A percentile compares a stretch with the other conserved stretches of the same genome.
Conservation (phyloP, 2,888 invertebrate genomes). For the Daptonema setosum region DNA sequence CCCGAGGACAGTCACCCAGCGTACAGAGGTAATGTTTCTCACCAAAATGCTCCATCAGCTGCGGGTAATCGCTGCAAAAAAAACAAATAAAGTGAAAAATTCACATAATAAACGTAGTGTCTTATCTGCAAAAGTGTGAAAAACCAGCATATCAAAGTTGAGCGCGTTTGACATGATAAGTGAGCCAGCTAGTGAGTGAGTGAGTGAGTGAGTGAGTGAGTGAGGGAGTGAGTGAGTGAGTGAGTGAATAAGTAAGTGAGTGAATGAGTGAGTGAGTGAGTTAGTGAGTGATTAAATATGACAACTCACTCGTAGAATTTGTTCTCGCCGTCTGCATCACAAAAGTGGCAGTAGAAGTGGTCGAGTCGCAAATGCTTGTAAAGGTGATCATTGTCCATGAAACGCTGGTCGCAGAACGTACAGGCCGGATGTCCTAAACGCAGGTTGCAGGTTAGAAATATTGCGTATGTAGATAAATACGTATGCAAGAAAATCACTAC, state of each 20-base stretch:
- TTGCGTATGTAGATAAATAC: no score
- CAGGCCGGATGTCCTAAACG: conserved; percentile 58
- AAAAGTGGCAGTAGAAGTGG: conserved; percentile 87
- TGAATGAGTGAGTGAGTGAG: no score
- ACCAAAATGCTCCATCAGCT: conserved; percentile 63
- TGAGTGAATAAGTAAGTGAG: no score
- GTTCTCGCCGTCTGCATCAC: conserved; percentile 73
- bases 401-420: conserved; percentile 76
- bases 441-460: no score
- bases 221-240: no score
- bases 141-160: background rate
- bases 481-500: no score
- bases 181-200: no score
- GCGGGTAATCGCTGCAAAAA: conserved; percentile 45
- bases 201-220: background rate
- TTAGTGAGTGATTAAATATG: no score
- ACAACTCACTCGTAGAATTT: conserved; percentile 47
- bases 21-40: conserved; percentile 73
- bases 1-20: conserved; percentile 61
- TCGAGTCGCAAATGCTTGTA: conserved; percentile 65
- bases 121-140: background rate
- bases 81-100: background rate
- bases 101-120: background rate
- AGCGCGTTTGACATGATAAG: no score
- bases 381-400: conserved; percentile 50